phyloP scores from a whole-genome alignment of 2,113 vertebrate species.

The Chroicocephalus ridibundus region DNA sequence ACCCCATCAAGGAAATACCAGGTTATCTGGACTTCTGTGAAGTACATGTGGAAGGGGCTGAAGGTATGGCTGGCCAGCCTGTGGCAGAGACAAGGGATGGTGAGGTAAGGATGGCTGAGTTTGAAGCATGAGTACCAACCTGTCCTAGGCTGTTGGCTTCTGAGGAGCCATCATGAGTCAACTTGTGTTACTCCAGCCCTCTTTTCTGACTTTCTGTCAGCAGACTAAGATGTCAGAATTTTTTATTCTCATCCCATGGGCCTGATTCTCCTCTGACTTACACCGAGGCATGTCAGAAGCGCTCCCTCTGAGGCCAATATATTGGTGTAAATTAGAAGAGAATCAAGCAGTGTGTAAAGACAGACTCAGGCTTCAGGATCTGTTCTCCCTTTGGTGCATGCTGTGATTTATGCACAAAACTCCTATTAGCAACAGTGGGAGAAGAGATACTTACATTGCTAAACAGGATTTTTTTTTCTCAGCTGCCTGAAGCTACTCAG shows the following conservation, averaged over 20 bases:
- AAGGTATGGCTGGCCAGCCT: neutral
- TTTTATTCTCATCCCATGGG: neutral
- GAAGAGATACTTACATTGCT: slow-evolving; percentile 19
- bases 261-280: neutral
- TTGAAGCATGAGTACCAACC: neutral
- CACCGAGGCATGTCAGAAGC: neutral
- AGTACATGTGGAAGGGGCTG: neutral
- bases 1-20: neutral
- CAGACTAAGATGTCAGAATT: neutral
- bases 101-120: neutral
- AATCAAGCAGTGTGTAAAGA: neutral
- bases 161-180: neutral
- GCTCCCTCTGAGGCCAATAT: neutral
- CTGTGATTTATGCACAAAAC: slow-evolving; percentile 31
- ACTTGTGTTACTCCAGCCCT: neutral
- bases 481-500: slow-evolving; percentile 43
- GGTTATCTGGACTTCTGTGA: neutral
- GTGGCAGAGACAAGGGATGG: neutral
- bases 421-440: slow-evolving; percentile 16
- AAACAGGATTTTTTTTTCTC: slow-evolving; percentile 30
- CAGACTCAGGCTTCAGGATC: neutral
- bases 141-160: neutral
- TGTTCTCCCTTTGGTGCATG: neutral
- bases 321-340: neutral
- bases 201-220: neutral